These are phyloP conservation scores for Gymnosoma rotundatum DNA, from an alignment of 2,888 invertebrate species.

Conservation along the genomic window DNA sequence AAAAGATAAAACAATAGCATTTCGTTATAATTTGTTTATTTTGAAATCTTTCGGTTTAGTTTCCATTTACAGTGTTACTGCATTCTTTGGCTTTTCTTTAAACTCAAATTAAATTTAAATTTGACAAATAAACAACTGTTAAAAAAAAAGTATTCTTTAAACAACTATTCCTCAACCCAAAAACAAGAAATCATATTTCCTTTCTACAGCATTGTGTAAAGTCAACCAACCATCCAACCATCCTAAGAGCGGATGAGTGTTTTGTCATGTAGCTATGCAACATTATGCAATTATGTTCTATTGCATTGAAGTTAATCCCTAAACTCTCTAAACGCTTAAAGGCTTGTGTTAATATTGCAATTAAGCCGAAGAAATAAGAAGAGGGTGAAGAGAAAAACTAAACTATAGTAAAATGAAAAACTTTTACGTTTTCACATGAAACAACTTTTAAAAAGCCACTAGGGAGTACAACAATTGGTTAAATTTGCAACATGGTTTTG, in stretches of 20 bases:
- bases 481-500: slow-evolving; percentile 53
- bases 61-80: slow-evolving; percentile 14
- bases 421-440: slow-evolving; percentile 63
- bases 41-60: too few species aligned
- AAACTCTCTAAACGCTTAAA: slow-evolving; percentile 56
- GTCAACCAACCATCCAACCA: slow-evolving; percentile 17
- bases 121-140: slow-evolving; percentile 40
- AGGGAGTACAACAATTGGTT: slow-evolving; percentile 70
- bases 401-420: slow-evolving; percentile 46
- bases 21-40: too few species aligned
- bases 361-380: neutral
- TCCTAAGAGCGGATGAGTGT: slow-evolving; percentile 30
- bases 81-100: slow-evolving; percentile 12
- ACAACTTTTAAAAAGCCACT: slow-evolving; percentile 68
- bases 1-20: too few species aligned
- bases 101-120: slow-evolving; percentile 56
- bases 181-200: slow-evolving; percentile 37
- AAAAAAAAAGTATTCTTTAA: neutral
- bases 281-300: slow-evolving; percentile 57
- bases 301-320: slow-evolving; percentile 36
- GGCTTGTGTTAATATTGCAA: slow-evolving; percentile 42
- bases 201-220: slow-evolving; percentile 27
- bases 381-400: slow-evolving; percentile 1
- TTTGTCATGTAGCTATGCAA: slow-evolving; percentile 63
- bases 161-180: slow-evolving; percentile 3